Percentiles rank a stretch among this genome's conserved stretches.
These are phyloP conservation scores for Chorisops tibialis DNA, from an alignment of 2,888 invertebrate genomes.

Conservation along the genomic window DNA sequence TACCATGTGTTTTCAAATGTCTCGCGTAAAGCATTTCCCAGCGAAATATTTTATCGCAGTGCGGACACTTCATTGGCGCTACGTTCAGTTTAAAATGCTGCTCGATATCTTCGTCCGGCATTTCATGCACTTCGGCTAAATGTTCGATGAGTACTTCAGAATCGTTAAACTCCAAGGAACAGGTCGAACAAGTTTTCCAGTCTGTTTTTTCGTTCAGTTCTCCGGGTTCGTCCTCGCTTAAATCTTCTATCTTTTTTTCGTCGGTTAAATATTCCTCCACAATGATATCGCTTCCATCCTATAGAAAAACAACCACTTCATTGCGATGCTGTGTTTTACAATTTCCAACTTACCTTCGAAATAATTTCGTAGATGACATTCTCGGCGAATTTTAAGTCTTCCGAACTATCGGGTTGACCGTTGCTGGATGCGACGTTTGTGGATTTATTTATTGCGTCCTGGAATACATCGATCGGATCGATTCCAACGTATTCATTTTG, in stretches of 20 bases:
- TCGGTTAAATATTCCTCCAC: no score
- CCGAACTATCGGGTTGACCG: no score
- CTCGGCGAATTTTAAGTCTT: background rate
- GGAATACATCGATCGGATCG: no score
- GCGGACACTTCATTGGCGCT: constrained; percentile 38
- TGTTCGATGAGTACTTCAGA: constrained; percentile 48
- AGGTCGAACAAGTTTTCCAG: constrained; percentile 43
- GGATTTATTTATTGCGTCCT: no score
- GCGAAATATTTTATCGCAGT: constrained; percentile 47
- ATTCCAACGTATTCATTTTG: no score
- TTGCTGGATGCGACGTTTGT: no score
- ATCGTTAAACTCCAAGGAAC: constrained; percentile 48
- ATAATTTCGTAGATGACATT: background rate
- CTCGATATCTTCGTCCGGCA: constrained; percentile 34
- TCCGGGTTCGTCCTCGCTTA: background rate
- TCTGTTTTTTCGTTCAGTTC: background rate
- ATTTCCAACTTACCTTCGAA: no score
- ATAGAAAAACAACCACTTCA: no score
- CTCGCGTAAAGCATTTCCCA: constrained; percentile 43
- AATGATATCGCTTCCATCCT: no score
- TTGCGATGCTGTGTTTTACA: no score
- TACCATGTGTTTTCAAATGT: constrained; percentile 45
- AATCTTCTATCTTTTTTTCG: no score
- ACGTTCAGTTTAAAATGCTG: background rate
- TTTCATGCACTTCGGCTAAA: constrained; percentile 44